Evolutionary conservation across 1,140 invertebrate genomes (phyloP).

Genomic region (Zaprionus camerounensis): DNA sequence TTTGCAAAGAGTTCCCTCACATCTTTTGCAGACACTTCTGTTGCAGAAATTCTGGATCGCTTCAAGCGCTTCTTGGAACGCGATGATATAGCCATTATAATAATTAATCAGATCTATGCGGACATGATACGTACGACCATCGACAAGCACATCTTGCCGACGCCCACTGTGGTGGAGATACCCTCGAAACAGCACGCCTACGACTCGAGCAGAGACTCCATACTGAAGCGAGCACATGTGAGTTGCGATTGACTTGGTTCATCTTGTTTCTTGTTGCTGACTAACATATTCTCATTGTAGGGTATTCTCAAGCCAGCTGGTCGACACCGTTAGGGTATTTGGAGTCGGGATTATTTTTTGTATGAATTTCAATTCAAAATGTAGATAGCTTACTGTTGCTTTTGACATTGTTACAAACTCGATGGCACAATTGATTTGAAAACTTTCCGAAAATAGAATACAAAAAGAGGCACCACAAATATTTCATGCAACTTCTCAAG

Average conservation of each 20-base stretch:
- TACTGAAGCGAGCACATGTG: conserved; percentile 96
- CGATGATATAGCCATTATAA: conserved; percentile 99
- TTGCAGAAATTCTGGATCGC: conserved; percentile 97
- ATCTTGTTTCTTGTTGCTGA: neutral
- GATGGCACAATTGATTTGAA: conserved; percentile 57
- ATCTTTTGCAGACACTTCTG: conserved; percentile 92
- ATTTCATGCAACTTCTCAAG: conserved; percentile 69
- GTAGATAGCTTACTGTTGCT: conserved; percentile 41
- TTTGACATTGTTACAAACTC: conserved; percentile 55
- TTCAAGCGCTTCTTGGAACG: conserved; percentile 97
- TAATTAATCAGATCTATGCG: conserved; percentile 99
- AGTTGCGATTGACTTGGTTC: conserved; percentile 33
- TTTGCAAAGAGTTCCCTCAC: conserved; percentile 13
- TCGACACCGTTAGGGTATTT: conserved; percentile 27
- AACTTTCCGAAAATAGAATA: conserved; percentile 36
- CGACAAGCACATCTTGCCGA: conserved; percentile 94
- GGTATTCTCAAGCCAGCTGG: conserved; percentile 45
- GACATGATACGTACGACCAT: conserved; percentile 98
- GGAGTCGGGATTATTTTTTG: neutral
- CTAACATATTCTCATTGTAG: conserved; percentile 16
- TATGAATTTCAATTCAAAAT: conserved; percentile 48
- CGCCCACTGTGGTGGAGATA: conserved; percentile 98
- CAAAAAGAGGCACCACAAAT: conserved; percentile 40
- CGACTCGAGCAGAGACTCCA: conserved; percentile 98
- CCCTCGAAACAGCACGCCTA: conserved; percentile 99